Evolutionary conservation across 2,888 invertebrate species (phyloP).

Genomic region (Leucophora obtusa): DNA sequence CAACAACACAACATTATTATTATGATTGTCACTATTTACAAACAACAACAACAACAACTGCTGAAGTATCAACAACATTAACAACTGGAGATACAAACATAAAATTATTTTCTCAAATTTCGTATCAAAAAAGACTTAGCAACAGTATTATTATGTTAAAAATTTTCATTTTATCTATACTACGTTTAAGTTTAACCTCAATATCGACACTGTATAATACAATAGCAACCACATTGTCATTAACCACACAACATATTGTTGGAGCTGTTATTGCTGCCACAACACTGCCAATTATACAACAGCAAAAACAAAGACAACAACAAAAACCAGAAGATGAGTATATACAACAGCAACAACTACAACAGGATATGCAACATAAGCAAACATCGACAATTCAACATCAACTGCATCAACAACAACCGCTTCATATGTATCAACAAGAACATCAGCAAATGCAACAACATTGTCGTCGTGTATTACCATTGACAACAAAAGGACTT

Average conservation of each 20-base stretch:
- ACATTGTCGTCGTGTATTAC: constrained; percentile 45
- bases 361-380: constrained; percentile 69
- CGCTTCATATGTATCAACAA: constrained; percentile 40
- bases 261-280: constrained; percentile 56
- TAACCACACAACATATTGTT: constrained; percentile 56
- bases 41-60: constrained; percentile 49
- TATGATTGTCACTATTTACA: constrained; percentile 26
- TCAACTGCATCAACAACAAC: constrained; percentile 56
- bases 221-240: constrained; percentile 49
- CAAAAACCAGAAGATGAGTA: constrained; percentile 30
- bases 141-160: constrained; percentile 52
- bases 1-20: constrained; percentile 23
- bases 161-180: constrained; percentile 43
- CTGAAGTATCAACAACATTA: constrained; percentile 61
- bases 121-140: constrained; percentile 54
- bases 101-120: not conserved
- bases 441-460: constrained; percentile 28
- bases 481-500: constrained; percentile 73
- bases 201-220: constrained; percentile 61
- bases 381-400: constrained; percentile 53
- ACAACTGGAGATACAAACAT: constrained; percentile 9
- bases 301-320: constrained; percentile 25
- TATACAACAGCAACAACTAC: constrained; percentile 57
- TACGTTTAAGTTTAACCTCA: constrained; percentile 63
- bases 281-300: constrained; percentile 62